These are phyloP conservation scores for Cyprinodon diabolis DNA, from an alignment of 2,797 vertebrate genomes.

Conservation along the genomic window DNA sequence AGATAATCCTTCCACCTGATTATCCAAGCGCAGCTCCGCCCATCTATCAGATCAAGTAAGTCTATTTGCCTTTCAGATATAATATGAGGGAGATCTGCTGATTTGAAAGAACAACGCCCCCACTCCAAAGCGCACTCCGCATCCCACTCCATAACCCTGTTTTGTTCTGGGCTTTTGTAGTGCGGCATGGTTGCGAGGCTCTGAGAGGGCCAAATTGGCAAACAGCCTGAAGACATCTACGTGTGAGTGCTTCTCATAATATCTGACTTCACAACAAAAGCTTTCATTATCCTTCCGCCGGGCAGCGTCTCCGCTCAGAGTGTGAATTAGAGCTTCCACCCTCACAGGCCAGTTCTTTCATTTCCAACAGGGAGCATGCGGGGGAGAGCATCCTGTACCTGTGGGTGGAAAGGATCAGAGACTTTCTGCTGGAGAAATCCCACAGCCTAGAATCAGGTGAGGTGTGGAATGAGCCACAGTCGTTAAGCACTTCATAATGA, in stretches of 20 bases:
- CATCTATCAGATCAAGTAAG: conserved; percentile 96
- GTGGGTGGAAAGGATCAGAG: conserved; percentile 95
- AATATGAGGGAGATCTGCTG: conserved; percentile 41
- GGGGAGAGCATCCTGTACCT: conserved; percentile 95
- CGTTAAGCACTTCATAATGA: background rate
- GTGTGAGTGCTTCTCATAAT: conserved; percentile 84
- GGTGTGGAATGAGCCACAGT: conserved; percentile 40
- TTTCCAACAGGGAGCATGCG: conserved; percentile 84
- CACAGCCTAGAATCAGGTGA: conserved; percentile 86
- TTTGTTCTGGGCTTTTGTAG: conserved; percentile 78
- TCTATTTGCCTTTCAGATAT: conserved; percentile 65
- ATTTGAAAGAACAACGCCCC: conserved; percentile 52
- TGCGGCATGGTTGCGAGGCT: conserved; percentile 91
- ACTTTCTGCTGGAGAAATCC: conserved; percentile 88
- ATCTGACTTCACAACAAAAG: conserved; percentile 51
- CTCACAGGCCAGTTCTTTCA: conserved; percentile 42
- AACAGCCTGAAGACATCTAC: conserved; percentile 93
- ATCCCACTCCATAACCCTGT: conserved; percentile 51
- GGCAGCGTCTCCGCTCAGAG: conserved; percentile 2
- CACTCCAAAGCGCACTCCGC: conserved; percentile 45
- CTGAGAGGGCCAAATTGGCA: conserved; percentile 84
- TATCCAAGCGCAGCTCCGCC: conserved; percentile 93
- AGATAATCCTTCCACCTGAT: conserved; percentile 91
- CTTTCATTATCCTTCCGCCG: conserved; percentile 31
- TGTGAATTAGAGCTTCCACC: conserved; percentile 3